phyloP scores from a whole-genome alignment of 2,797 vertebrate species.

The Huso huso region DNA sequence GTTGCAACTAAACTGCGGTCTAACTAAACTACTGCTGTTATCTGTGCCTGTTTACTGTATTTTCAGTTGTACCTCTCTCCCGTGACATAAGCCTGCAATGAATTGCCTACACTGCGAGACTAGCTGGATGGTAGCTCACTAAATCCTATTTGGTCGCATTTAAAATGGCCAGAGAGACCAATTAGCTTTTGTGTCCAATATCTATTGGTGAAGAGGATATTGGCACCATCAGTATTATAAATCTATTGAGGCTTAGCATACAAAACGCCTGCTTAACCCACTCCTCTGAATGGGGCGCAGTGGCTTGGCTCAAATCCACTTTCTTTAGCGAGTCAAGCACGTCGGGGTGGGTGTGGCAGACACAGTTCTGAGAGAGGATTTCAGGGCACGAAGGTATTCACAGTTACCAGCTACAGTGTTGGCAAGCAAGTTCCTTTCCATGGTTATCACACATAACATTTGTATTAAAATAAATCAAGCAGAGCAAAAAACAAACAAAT shows the following conservation, averaged over 20 bases:
- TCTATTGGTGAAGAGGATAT: background rate
- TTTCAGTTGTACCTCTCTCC: background rate
- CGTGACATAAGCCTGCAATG: slow-evolving; percentile 2
- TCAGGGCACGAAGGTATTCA: too few species aligned
- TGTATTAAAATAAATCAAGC: too few species aligned
- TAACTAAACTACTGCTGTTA: too few species aligned
- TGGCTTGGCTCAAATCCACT: background rate
- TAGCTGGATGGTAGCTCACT: background rate
- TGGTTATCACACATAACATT: too few species aligned
- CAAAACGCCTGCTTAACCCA: background rate
- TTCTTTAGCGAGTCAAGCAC: too few species aligned
- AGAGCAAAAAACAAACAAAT: too few species aligned
- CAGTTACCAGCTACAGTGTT: too few species aligned
- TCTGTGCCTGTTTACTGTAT: background rate
- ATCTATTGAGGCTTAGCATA: background rate
- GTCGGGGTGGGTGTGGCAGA: too few species aligned
- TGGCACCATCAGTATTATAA: background rate
- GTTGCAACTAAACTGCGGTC: too few species aligned
- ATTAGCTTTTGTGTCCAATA: slow-evolving; percentile 1
- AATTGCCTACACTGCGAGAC: background rate
- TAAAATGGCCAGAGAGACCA: slow-evolving; percentile 7
- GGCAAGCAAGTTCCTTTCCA: too few species aligned
- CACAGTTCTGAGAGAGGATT: too few species aligned
- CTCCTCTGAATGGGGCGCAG: background rate
- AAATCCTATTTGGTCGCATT: slow-evolving; percentile 1